These are phyloP conservation scores for Albula goreensis DNA, from an alignment of 2,113 vertebrate species.

Conservation along the genomic window DNA sequence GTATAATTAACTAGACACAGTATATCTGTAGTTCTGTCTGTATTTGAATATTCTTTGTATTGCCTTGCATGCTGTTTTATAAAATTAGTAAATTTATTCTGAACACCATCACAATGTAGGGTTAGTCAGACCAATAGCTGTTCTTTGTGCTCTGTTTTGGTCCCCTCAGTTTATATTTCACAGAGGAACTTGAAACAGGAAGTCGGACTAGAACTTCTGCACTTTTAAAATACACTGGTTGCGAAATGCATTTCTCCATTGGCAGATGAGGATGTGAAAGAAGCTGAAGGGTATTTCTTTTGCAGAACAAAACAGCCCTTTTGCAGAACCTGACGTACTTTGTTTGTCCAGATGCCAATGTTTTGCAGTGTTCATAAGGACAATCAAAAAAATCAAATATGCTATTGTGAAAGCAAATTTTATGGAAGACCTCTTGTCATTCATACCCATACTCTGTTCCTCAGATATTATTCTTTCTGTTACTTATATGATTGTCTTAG, in stretches of 20 bases:
- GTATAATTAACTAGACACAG: no score
- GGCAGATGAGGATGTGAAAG: conserved; percentile 22
- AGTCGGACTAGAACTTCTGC: neutral
- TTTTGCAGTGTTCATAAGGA: neutral
- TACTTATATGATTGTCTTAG: no score
- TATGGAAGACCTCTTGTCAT: no score
- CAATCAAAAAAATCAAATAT: no score
- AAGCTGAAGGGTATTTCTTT: conserved; percentile 26
- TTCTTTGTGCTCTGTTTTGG: neutral
- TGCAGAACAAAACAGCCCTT: conserved; percentile 12
- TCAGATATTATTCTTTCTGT: neutral
- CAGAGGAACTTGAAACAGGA: conserved; percentile 28
- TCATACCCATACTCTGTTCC: neutral
- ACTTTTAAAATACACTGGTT: neutral
- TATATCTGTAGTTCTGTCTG: no score
- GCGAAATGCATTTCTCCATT: neutral
- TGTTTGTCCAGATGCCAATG: neutral
- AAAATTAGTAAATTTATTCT: no score
- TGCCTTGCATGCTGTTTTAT: no score
- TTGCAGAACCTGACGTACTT: neutral
- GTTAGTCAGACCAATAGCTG: neutral
- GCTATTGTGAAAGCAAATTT: no score
- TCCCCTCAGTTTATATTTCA: neutral
- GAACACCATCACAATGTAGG: no score
- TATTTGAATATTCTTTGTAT: no score